These are phyloP conservation scores for Dipodomys ordii DNA, from an alignment of 2,113 vertebrate genomes.

Conservation along the genomic window DNA sequence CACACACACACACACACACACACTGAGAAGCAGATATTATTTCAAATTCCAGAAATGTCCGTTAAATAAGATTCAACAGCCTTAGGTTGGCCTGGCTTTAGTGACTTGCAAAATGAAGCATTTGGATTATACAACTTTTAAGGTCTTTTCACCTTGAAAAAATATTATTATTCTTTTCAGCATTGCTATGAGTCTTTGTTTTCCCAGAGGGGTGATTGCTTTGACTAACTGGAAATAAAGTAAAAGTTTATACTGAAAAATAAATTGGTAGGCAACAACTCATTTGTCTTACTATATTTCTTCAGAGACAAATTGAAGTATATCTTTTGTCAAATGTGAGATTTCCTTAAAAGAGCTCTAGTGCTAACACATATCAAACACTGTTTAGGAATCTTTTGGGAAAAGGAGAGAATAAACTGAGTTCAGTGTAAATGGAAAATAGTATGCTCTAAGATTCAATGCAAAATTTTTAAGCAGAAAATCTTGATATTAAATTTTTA, in stretches of 20 bases:
- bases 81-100: background rate
- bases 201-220: constrained; percentile 40
- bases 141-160: constrained; percentile 18
- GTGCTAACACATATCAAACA: background rate
- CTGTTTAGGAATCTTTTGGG: constrained; percentile 2
- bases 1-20: no score
- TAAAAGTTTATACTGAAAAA: constrained; percentile 52
- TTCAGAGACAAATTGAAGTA: constrained; percentile 37
- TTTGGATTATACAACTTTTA: background rate
- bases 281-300: constrained; percentile 52
- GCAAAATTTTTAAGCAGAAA: constrained; percentile 22
- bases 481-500: background rate
- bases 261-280: background rate
- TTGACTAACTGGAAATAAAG: constrained; percentile 45
- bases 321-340: constrained; percentile 45
- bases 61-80: background rate
- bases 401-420: background rate
- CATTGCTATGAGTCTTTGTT: constrained; percentile 27
- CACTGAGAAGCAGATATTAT: background rate
- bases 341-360: constrained; percentile 51
- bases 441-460: background rate
- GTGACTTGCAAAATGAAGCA: background rate
- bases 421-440: background rate
- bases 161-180: constrained; percentile 24
- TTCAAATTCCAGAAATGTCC: background rate